Percentiles rank a stretch among this genome's conserved stretches.
Evolutionary conservation across 2,888 invertebrate species (phyloP).

Genomic region (Heliconius ethilla): DNA sequence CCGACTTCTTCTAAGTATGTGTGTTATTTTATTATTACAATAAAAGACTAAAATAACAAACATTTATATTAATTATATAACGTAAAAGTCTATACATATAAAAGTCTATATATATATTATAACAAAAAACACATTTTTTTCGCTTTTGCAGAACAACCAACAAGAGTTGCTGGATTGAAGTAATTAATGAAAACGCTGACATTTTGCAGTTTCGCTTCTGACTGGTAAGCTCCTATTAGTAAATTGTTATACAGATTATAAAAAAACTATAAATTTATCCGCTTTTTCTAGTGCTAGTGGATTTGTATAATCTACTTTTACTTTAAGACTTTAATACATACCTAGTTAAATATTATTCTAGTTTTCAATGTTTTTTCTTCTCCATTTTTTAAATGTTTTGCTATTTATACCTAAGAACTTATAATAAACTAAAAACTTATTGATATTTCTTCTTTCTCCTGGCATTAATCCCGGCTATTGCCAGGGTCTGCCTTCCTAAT

Average conservation of each 20-base stretch:
- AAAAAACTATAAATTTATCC: not conserved
- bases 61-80: not conserved
- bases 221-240: slow-evolving; percentile 10
- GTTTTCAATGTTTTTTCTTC: not conserved
- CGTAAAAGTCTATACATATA: not conserved
- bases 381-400: not conserved
- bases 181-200: slow-evolving; percentile 17
- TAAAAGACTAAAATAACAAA: not conserved
- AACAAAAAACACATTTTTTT: not conserved
- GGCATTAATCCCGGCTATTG: no score
- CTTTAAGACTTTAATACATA: not conserved
- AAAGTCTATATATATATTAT: not conserved
- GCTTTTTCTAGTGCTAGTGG: not conserved
- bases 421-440: not conserved
- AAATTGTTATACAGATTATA: slow-evolving; percentile 4
- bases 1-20: not conserved
- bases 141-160: not conserved
- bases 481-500: no score
- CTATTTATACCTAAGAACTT: not conserved
- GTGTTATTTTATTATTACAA: not conserved
- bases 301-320: not conserved
- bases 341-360: not conserved
- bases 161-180: slow-evolving; percentile 9
- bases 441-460: not conserved
- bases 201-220: slow-evolving; percentile 3